phyloP scores from a whole-genome alignment of 2,888 invertebrate species.

The Rotaria sp. region DNA sequence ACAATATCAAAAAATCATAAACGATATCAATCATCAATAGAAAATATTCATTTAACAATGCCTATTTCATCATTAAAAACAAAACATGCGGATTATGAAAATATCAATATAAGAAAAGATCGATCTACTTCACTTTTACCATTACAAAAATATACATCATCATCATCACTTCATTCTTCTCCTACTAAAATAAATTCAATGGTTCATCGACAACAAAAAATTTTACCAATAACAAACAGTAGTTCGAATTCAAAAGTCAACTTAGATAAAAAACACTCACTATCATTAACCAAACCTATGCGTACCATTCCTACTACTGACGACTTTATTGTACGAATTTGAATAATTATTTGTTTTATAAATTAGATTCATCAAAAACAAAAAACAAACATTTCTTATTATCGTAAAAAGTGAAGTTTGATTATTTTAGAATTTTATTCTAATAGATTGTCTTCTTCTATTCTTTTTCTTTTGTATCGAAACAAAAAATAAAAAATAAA shows the following conservation, averaged over 20 bases:
- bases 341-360: background rate
- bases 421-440: background rate
- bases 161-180: background rate
- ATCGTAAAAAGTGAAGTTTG: too few species aligned
- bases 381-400: too few species aligned
- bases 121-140: background rate
- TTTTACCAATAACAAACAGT: background rate
- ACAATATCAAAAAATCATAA: background rate
- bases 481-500: too few species aligned
- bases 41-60: background rate
- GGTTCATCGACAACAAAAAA: background rate
- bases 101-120: background rate
- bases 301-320: background rate
- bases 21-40: slow-evolving; percentile 9
- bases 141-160: background rate
- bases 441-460: background rate
- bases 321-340: background rate
- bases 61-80: background rate
- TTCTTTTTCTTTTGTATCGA: too few species aligned
- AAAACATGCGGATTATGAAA: background rate
- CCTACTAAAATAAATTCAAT: background rate
- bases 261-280: background rate
- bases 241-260: background rate
- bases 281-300: background rate
- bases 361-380: background rate